These are phyloP conservation scores for Drosophila meridionalis DNA, from an alignment of 2,888 invertebrate species.

Conservation along the genomic window DNA sequence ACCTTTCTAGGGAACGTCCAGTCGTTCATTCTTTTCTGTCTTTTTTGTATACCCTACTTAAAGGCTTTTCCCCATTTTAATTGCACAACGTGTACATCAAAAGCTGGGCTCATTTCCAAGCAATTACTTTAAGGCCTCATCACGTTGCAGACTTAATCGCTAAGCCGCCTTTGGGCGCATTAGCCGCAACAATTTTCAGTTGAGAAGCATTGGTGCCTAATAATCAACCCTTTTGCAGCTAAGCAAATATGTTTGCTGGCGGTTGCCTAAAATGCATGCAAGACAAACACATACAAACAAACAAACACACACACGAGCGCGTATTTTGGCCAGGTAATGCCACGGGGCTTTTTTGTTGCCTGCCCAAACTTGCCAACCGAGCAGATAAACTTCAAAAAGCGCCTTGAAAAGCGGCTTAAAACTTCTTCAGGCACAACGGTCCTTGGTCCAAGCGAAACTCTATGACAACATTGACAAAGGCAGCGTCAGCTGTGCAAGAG, in stretches of 20 bases:
- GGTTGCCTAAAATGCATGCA: slow-evolving; percentile 46
- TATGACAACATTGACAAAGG: slow-evolving; percentile 67
- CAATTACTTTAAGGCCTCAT: slow-evolving; percentile 60
- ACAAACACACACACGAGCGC: background rate
- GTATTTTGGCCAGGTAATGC: slow-evolving; percentile 41
- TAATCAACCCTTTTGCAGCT: slow-evolving; percentile 65
- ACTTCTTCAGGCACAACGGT: slow-evolving; percentile 51
- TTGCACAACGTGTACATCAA: slow-evolving; percentile 52
- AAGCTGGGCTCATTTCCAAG: slow-evolving; percentile 62
- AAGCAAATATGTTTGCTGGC: slow-evolving; percentile 55
- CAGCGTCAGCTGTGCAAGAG: slow-evolving; percentile 10
- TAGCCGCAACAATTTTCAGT: slow-evolving; percentile 53
- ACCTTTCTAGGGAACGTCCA: background rate
- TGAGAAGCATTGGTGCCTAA: slow-evolving; percentile 38
- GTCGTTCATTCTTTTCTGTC: slow-evolving; percentile 5
- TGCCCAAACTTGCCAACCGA: slow-evolving; percentile 34
- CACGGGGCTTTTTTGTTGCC: slow-evolving; percentile 13
- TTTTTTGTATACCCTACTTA: slow-evolving; percentile 18
- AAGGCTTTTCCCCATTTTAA: slow-evolving; percentile 33
- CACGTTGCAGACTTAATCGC: slow-evolving; percentile 45
- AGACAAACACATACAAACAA: slow-evolving; percentile 4
- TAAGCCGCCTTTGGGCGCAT: slow-evolving; percentile 69
- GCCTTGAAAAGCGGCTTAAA: slow-evolving; percentile 70
- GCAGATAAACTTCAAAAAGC: slow-evolving; percentile 71
- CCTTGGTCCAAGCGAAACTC: slow-evolving; percentile 32